Evolutionary conservation across 2,888 invertebrate genomes (phyloP).

Genomic region (Coelopa pilipes): DNA sequence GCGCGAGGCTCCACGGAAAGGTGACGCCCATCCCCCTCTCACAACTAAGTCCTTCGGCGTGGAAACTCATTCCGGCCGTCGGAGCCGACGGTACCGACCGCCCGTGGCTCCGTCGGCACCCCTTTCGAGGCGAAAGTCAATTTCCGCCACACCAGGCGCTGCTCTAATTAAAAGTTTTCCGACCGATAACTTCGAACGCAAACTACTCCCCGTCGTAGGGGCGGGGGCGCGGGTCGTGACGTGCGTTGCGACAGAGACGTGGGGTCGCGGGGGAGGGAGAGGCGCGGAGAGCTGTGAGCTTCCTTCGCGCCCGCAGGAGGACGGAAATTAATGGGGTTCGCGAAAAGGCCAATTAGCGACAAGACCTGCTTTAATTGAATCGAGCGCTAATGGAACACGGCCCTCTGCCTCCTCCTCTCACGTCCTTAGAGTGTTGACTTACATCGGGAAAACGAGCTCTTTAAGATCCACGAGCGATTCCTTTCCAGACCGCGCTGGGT

Average conservation of each 20-base stretch:
- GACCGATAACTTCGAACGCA: conserved; percentile 1
- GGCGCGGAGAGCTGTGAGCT: neutral
- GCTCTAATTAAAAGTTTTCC: conserved; percentile 18
- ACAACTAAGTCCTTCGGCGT: no score
- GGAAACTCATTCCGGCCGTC: no score
- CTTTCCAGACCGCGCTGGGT: neutral
- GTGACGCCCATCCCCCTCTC: no score
- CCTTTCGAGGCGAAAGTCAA: no score
- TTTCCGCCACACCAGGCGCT: neutral
- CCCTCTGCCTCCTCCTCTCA: neutral
- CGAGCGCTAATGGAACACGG: no score
- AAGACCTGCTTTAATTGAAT: no score
- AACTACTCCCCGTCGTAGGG: neutral
- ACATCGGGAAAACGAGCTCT: neutral
- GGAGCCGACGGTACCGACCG: no score
- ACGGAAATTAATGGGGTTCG: no score
- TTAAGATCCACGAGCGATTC: neutral
- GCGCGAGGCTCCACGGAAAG: no score
- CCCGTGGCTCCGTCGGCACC: no score
- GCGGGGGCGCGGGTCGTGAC: neutral
- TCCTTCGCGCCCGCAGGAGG: neutral
- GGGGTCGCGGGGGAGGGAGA: neutral
- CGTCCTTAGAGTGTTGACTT: neutral
- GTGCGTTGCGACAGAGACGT: neutral
- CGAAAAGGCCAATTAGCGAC: no score